These are phyloP conservation scores for Mus spretus DNA, from an alignment of 2,797 vertebrate genomes.

Conservation along the genomic window DNA sequence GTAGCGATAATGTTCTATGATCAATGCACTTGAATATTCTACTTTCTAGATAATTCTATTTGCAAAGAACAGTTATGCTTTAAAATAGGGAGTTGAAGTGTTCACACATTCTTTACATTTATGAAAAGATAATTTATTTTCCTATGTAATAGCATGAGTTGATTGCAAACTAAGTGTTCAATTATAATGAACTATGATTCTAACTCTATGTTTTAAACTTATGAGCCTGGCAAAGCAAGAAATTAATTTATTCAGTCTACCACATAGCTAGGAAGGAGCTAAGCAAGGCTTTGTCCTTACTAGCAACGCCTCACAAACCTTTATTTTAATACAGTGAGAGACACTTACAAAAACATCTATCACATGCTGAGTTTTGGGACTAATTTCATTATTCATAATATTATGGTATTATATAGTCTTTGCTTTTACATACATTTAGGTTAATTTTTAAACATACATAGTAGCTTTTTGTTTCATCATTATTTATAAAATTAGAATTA, in stretches of 20 bases:
- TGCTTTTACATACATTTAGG: not conserved
- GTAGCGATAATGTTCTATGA: slow-evolving; percentile 22
- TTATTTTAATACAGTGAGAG: not conserved
- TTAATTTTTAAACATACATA: not conserved
- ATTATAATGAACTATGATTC: not conserved
- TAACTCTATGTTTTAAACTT: not conserved
- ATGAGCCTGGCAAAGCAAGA: not conserved
- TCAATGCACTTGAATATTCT: not conserved
- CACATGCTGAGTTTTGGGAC: not conserved
- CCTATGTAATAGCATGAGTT: not conserved
- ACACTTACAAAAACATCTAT: not conserved
- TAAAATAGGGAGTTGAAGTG: slow-evolving; percentile 42
- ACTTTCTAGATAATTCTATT: slow-evolving; percentile 18
- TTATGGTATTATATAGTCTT: not conserved
- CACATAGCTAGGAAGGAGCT: not conserved
- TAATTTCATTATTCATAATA: not conserved
- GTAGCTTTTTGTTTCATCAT: not conserved
- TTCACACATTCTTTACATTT: slow-evolving; percentile 9
- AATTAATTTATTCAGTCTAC: not conserved
- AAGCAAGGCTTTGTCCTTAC: not conserved
- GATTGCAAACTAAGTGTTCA: not conserved
- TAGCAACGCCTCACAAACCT: too few relatives aligned
- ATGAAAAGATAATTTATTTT: slow-evolving; percentile 25
- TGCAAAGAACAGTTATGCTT: not conserved
- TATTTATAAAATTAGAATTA: not conserved